These are phyloP conservation scores for Burhinus bistriatus DNA, from an alignment of 2,113 vertebrate species.

Conservation along the genomic window DNA sequence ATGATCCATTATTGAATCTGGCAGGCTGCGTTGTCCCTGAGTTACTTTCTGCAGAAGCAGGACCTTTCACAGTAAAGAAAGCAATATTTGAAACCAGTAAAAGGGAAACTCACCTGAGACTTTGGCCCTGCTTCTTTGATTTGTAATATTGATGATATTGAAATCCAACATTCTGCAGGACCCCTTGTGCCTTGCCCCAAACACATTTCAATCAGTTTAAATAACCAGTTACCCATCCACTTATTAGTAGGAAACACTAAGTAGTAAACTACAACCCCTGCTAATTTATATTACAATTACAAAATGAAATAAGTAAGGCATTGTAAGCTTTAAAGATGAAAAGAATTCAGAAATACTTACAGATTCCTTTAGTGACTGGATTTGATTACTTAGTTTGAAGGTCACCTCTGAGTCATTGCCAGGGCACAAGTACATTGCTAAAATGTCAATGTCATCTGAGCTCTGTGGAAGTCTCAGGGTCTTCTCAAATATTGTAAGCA, in stretches of 20 bases:
- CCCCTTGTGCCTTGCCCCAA: not conserved
- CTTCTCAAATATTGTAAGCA: not conserved
- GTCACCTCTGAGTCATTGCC: not conserved
- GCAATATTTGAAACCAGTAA: not conserved
- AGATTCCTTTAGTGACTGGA: not conserved
- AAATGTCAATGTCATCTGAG: not conserved
- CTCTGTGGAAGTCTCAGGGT: not conserved
- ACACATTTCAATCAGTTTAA: not conserved
- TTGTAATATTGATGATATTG: not conserved
- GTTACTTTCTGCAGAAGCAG: constrained; percentile 20
- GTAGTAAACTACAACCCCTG: not conserved
- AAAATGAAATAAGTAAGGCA: not conserved
- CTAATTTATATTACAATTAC: not conserved
- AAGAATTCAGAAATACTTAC: constrained; percentile 35
- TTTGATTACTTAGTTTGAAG: not conserved
- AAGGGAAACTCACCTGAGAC: not conserved
- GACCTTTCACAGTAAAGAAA: constrained; percentile 6
- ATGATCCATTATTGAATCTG: not conserved
- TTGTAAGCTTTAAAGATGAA: not conserved
- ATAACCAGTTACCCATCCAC: not conserved
- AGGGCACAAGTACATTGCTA: not conserved
- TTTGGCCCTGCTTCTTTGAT: not conserved
- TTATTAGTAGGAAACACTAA: not conserved
- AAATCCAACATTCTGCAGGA: not conserved
- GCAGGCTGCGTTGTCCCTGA: not conserved